A percentile compares a stretch with the other conserved stretches of the same genome.
These are phyloP conservation scores for Heliconius hewitsoni DNA, from an alignment of 1,140 invertebrate species.

Conservation along the genomic window DNA sequence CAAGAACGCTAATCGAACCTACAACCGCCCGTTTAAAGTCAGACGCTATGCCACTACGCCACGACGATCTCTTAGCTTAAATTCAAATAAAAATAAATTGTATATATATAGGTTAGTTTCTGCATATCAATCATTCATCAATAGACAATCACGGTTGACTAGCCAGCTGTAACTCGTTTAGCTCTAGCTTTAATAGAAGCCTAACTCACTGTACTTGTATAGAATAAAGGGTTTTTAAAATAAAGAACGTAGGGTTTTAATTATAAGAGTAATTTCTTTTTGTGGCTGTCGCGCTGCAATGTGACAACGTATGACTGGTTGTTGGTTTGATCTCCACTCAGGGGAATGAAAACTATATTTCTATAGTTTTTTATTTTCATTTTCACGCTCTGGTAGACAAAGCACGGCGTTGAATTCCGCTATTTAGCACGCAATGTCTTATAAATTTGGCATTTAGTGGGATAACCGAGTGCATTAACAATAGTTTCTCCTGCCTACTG, in stretches of 20 bases:
- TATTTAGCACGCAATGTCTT: background rate
- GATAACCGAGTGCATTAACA: background rate
- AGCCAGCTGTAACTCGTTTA: background rate
- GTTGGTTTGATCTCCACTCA: too few relatives aligned
- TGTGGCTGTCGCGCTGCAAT: too few relatives aligned
- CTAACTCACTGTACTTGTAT: background rate
- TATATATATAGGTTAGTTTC: background rate
- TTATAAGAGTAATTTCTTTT: too few relatives aligned
- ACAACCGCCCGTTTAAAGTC: too few relatives aligned
- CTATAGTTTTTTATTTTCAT: too few relatives aligned
- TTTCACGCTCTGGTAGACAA: too few relatives aligned
- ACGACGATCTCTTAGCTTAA: background rate
- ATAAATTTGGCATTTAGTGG: too few relatives aligned
- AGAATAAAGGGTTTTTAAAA: background rate
- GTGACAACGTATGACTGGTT: too few relatives aligned
- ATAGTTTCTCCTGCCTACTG: background rate
- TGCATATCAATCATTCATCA: background rate
- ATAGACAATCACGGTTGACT: constrained; percentile 15
- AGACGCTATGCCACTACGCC: too few relatives aligned
- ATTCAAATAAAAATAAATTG: background rate
- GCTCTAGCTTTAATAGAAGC: too few relatives aligned
- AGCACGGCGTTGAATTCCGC: background rate
- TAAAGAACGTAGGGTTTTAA: background rate
- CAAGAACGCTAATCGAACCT: too few relatives aligned
- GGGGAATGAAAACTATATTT: too few relatives aligned